A percentile compares a stretch with the other conserved stretches of the same genome.
phyloP scores from a whole-genome alignment of 2,797 vertebrate genomes.

The Myotis daubentonii region DNA sequence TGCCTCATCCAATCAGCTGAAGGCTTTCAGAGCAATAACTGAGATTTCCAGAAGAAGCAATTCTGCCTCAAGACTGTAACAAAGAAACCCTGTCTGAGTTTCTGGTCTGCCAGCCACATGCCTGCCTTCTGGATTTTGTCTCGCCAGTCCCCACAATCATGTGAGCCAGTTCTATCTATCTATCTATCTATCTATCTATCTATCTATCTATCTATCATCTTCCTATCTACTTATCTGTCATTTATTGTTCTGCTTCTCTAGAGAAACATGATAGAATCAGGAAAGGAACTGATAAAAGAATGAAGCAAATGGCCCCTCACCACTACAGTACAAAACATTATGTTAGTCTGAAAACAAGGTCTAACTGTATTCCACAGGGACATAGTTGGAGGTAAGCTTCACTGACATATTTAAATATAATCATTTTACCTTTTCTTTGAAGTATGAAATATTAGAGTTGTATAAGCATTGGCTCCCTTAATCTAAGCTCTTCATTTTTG shows the following conservation, averaged over 20 bases:
- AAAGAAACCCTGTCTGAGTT: not conserved
- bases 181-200: not conserved
- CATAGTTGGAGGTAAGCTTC: not conserved
- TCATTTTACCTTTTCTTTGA: not conserved
- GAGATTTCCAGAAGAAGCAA: not conserved
- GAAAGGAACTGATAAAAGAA: not conserved
- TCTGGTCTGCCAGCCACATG: not conserved
- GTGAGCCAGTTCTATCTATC: not conserved
- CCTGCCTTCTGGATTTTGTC: not conserved
- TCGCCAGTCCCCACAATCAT: not conserved
- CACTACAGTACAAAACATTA: not conserved
- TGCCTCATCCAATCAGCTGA: not conserved
- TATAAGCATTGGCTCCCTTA: not conserved
- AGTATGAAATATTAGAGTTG: not conserved
- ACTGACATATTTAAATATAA: not conserved
- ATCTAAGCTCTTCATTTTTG: not conserved
- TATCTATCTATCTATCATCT: too few species aligned
- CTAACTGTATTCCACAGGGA: not conserved
- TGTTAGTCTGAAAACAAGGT: not conserved
- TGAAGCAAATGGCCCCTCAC: not conserved
- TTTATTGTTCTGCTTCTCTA: not conserved
- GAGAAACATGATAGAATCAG: not conserved
- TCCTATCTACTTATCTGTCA: not conserved
- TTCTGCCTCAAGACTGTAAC: not conserved
- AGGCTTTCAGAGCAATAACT: not conserved